Percentiles rank a stretch among this genome's conserved stretches.
Conservation (phyloP, 2,113 vertebrate genomes). For the Cinclus cinclus region DNA sequence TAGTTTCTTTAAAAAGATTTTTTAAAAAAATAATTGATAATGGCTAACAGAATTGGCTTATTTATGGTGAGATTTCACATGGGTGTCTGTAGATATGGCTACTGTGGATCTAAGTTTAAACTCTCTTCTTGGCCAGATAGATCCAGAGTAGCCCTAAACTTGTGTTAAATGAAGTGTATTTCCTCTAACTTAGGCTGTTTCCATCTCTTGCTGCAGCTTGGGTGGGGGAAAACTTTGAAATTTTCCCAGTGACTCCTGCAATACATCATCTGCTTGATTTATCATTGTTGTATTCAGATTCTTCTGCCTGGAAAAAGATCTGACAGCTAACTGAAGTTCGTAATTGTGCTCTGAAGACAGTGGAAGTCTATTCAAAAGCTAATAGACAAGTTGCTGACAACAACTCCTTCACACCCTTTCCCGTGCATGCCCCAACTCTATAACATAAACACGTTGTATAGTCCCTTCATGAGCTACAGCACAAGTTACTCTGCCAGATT, state of each 20-base stretch:
- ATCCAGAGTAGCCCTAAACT: background rate
- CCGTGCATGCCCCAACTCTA: background rate
- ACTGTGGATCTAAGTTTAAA: background rate
- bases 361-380: conserved; percentile 29
- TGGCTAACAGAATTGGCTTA: background rate
- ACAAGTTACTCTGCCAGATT: conserved; percentile 1
- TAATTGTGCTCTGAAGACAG: background rate
- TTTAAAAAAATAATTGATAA: background rate
- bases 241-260: background rate
- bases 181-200: background rate
- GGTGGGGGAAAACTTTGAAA: background rate
- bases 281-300: background rate
- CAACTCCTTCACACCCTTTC: conserved; percentile 34
- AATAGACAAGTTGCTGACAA: conserved; percentile 55
- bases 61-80: background rate
- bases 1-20: background rate
- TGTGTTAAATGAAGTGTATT: background rate
- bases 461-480: background rate
- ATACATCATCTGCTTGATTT: conserved; percentile 20
- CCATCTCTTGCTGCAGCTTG: background rate
- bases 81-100: background rate
- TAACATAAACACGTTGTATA: conserved; percentile 17
- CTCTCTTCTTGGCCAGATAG: background rate
- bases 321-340: conserved; percentile 22
- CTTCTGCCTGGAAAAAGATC: conserved; percentile 19